Evolutionary conservation across 2,888 invertebrate species (phyloP), one percentile per base, ranked within the genome.

Genomic region (Cylloceria caligata): DNA sequence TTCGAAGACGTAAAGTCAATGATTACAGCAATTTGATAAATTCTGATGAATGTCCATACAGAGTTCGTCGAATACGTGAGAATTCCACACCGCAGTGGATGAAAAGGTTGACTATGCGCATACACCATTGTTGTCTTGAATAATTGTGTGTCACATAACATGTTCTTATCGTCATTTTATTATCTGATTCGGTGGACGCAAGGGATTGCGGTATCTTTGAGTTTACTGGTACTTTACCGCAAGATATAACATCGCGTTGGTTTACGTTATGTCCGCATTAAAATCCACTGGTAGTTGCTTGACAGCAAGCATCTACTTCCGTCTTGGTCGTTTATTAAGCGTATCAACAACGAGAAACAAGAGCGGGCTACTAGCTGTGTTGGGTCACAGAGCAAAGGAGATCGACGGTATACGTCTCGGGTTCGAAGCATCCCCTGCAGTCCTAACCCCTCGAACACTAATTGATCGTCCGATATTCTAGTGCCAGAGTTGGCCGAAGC

Each of bases 391-490:
- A 34, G 34, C 42, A 34, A 71, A 65, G 47, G 75, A 71, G 39
- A 71, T 65, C 11, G 49, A 52, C 30, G 42, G 34, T 57, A 24
- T 47, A 47, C 16, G n/a, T 72, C 65, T 45, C 45, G 21, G 57
- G 11, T 67, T 62, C 24, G 49, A 52, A 71, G 55, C 16, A 42
- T 65, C 74, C 39, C 55, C 36, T 57, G 65, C 76, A 68, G 68
- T 39, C 57, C 57, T 65, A 60, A 42, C 42, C 60, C 67, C 72
- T 45, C 60, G 36, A 74, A 75, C 67, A 36, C 71, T 79, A 82
- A 82, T 82, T 79, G 74, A 82, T 82, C 79, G 74, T 79, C 65
- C 75, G 71, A 82, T 79, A 82, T 72, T 79, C 52, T 65, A 52
- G 74, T 74, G 47, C 7, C 60, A 52, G 65, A 75, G 75, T 75